Conservation (phyloP, 2,888 invertebrate species). For the Drosophila borealis region DNA sequence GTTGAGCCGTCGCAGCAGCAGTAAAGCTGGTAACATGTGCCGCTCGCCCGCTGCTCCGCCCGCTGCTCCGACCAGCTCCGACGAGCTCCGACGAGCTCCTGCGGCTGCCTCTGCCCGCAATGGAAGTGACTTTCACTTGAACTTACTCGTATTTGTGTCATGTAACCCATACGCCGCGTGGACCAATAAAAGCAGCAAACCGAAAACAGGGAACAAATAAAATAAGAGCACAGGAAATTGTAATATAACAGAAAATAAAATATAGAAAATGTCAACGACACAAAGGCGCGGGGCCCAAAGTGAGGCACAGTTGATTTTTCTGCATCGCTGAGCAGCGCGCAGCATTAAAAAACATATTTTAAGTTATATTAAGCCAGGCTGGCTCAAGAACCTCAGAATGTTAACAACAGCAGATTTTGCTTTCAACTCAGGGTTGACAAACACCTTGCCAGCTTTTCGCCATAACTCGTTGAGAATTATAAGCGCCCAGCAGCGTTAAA, state of each 20-base stretch:
- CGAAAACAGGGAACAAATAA: slow-evolving; percentile 19
- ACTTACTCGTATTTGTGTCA: slow-evolving; percentile 47
- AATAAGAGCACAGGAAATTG: slow-evolving; percentile 25
- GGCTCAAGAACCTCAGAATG: too few species aligned
- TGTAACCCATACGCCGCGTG: slow-evolving; percentile 54
- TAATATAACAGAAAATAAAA: slow-evolving; percentile 29
- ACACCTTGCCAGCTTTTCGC: too few species aligned
- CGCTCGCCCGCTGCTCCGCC: slow-evolving; percentile 1
- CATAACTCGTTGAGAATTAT: too few species aligned
- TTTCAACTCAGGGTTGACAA: too few species aligned
- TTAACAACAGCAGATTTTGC: too few species aligned
- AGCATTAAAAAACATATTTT: neutral
- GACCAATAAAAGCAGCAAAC: slow-evolving; percentile 21
- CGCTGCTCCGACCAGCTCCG: neutral
- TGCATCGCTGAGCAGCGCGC: neutral
- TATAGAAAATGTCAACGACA: slow-evolving; percentile 23
- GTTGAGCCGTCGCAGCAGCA: slow-evolving; percentile 3
- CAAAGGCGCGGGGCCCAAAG: too few species aligned
- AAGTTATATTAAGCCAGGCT: too few species aligned
- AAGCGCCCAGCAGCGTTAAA: too few species aligned
- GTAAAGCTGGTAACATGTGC: slow-evolving; percentile 60
- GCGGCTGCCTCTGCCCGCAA: slow-evolving; percentile 58
- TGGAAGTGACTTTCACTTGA: slow-evolving; percentile 70
- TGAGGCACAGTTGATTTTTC: neutral
- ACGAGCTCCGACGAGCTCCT: neutral